Evolutionary conservation across 1,140 invertebrate species (phyloP).

Genomic region (Diachasmimorpha longicaudata): DNA sequence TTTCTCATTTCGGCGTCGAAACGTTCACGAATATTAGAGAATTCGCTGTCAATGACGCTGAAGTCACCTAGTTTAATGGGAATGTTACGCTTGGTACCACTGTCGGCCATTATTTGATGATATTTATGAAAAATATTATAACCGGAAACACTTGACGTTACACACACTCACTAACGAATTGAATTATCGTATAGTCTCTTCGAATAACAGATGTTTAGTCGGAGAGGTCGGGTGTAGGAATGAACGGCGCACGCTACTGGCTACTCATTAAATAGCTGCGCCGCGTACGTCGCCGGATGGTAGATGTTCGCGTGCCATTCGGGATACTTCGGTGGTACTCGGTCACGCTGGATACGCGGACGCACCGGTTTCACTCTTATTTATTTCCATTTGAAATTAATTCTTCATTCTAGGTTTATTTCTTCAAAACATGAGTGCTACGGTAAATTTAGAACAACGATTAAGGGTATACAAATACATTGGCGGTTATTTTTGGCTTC

Average conservation of each 20-base stretch:
- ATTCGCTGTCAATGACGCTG: conserved; percentile 95
- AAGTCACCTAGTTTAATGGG: conserved; percentile 93
- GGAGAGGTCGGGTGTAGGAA: conserved; percentile 41
- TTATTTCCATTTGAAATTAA: neutral
- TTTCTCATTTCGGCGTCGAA: conserved; percentile 97
- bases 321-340: neutral
- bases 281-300: conserved; percentile 35
- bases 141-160: neutral
- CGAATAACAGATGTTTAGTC: conserved; percentile 10
- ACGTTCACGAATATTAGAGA: conserved; percentile 92
- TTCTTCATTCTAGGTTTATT: neutral
- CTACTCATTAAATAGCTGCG: conserved; percentile 56
- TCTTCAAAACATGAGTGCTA: neutral
- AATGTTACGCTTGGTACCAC: conserved; percentile 84
- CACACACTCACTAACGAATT: neutral
- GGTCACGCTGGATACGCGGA: neutral
- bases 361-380: neutral
- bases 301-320: conserved; percentile 41
- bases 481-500: too few species aligned
- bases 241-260: conserved; percentile 48
- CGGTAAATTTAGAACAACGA: too few species aligned
- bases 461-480: too few species aligned
- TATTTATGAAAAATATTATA: neutral
- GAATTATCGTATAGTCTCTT: conserved; percentile 9
- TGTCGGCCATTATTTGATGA: conserved; percentile 71